Base-by-base conservation (phyloP, 2,113 vertebrate species). In the Elephantulus edwardii region DNA sequence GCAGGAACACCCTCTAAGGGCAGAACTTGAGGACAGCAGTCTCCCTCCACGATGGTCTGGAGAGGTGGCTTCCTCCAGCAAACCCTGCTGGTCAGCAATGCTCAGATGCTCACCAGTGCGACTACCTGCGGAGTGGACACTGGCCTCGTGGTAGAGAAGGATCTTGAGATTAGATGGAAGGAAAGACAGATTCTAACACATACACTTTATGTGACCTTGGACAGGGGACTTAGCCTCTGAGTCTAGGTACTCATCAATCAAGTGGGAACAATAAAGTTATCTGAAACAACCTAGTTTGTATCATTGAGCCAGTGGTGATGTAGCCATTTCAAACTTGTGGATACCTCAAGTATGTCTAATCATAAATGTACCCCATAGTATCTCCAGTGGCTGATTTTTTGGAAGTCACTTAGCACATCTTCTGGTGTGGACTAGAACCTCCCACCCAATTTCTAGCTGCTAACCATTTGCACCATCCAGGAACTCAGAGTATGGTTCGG, bases 211-310 rank as follows among this genome's bases (percentile, higher is more conserved):
- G 26, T 28, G 26, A 13, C 26, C 77, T 77, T 40, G 16, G 38
- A 10, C 5, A 58, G 13, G n/a, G 26, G 2, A 6, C 33, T 35
- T 68, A 19, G 28, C 26, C 42, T 66, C 26, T 16, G 22, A 71
- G 22, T n/a, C 70, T 30, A 0, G 26, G 40, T 83, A 17, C 50
- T 75, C 46, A 1, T 33, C 50, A 50, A 1, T 38, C 38, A 38
- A 20, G 16, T 17, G 54, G 62, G 30, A 56, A 6, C 26, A 14
- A 3, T 33, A 74, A 48, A 42, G 6, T 38, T 50, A 42, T 35
- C 68, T 71, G 44, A 40, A 46, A 35, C 5, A 5, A 64, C 0
- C 1, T 38, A n/a, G 72, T 50, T 7, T 3, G 4, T 19, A 1
- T 1, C 33, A 13, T 66, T 6, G 35, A 66, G 26, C 17, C 33